phyloP scores from a whole-genome alignment of 2,888 invertebrate genomes.

The Craniophora ligustri region DNA sequence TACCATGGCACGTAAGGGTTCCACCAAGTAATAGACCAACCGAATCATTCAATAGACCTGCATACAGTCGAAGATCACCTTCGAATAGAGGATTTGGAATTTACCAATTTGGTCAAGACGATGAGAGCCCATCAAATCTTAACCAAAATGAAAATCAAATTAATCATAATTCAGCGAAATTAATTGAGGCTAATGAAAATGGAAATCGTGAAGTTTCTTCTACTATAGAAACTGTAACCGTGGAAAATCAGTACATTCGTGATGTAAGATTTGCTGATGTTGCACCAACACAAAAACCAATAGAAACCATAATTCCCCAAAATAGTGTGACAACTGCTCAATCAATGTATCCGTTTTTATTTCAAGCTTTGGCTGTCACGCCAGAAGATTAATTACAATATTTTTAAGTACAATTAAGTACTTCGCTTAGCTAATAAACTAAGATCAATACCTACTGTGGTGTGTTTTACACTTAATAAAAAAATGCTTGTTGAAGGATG shows the following conservation, averaged over 20 bases:
- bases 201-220: not conserved
- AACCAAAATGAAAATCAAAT: conserved; percentile 2
- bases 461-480: conserved; percentile 7
- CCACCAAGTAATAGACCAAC: conserved; percentile 7
- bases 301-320: conserved; percentile 2
- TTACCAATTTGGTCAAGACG: conserved; percentile 8
- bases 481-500: not conserved
- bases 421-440: too few species aligned
- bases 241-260: conserved; percentile 21
- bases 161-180: conserved; percentile 5
- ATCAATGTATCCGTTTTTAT: conserved; percentile 37
- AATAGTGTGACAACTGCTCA: not conserved
- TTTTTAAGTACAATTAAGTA: too few species aligned
- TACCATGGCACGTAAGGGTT: conserved; percentile 26
- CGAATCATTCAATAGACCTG: conserved; percentile 4
- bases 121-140: not conserved
- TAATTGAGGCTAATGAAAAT: not conserved
- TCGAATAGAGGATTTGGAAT: conserved; percentile 2
- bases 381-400: conserved; percentile 53
- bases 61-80: conserved; percentile 4
- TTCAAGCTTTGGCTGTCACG: conserved; percentile 61
- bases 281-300: not conserved
- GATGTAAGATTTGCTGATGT: conserved; percentile 45
- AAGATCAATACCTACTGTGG: too few species aligned
- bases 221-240: conserved; percentile 17